Evolutionary conservation across 2,797 vertebrate species (phyloP), one percentile per base, ranked within the genome.

Genomic region (Enteromius radiatus): DNA sequence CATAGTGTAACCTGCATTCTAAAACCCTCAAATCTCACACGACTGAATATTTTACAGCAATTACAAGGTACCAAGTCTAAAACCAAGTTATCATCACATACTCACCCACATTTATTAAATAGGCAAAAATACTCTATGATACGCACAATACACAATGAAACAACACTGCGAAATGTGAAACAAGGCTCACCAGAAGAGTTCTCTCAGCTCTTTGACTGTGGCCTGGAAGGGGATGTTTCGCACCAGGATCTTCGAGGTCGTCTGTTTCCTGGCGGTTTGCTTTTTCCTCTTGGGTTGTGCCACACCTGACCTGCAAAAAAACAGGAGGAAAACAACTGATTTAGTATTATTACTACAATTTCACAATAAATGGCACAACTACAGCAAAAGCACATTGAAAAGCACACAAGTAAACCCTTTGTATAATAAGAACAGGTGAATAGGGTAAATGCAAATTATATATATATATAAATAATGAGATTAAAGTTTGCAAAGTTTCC

Each of bases 191-290:
- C 97, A 97, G 94, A 99, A 99, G 41, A 99, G 97, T 61, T 99
- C 98, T 19, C 95, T 90, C 83, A 99, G 92, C 91, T 99, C 98
- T 73, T 87, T 93, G 86, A 92, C 92, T 0, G 94, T 92, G 28
- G 98, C 97, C 88, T 99, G 98, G 95, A 99, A 99, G 0, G 98
- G 97, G 83, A 99, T 94, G 84, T 99, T 99, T 56, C 97, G 94
- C 56, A 99, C 98, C 61, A 99, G 94, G 91, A 99, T 98, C 92
- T 99, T 99, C 15, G 97, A 97, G 2, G 94, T 96, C 0, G 85
- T 96, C 91, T 98, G 98, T 88, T 97, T 99, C 89, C 93, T 96
- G 76, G 91, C 43, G 0, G 12, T 87, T 85, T 99, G 98, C 61
- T 96, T 98, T 89, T 95, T 98, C 21, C 94, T 94, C 17, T 88